Conservation (phyloP, 2,888 invertebrate species). For the Oligia fasciuncula region DNA sequence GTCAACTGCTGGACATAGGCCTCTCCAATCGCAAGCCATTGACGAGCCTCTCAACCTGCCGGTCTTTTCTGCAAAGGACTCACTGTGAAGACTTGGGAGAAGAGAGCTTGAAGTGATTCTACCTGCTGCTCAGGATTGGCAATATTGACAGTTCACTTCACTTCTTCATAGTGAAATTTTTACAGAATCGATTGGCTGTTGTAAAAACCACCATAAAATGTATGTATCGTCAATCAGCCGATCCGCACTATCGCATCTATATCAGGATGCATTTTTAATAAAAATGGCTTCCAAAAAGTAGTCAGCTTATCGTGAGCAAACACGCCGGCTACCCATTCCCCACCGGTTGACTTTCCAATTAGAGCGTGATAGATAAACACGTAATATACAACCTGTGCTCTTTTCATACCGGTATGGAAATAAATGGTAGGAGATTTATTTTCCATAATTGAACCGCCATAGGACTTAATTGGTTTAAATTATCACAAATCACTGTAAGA, state of each 20-base stretch:
- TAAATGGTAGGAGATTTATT: conserved; percentile 12
- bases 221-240: conserved; percentile 21
- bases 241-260: conserved; percentile 49
- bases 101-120: too few species aligned
- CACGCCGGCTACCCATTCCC: conserved; percentile 51
- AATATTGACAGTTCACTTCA: too few species aligned
- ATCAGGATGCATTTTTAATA: conserved; percentile 62
- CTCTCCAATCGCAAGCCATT: too few species aligned
- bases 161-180: too few species aligned
- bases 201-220: not conserved
- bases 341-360: conserved; percentile 64
- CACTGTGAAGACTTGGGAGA: too few species aligned
- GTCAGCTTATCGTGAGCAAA: conserved; percentile 55
- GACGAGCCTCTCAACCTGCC: not conserved
- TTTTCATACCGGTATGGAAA: conserved; percentile 33
- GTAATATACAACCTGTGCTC: conserved; percentile 39
- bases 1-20: not conserved
- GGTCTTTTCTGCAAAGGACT: too few species aligned
- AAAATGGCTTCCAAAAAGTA: conserved; percentile 55
- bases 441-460: conserved; percentile 26
- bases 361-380: conserved; percentile 57
- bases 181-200: not conserved
- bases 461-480: conserved; percentile 37
- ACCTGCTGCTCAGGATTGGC: too few species aligned
- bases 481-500: conserved; percentile 4